Evolutionary conservation across 2,797 vertebrate genomes (phyloP), one percentile per base, ranked within the genome.

Genomic region (Diplodus sargus): DNA sequence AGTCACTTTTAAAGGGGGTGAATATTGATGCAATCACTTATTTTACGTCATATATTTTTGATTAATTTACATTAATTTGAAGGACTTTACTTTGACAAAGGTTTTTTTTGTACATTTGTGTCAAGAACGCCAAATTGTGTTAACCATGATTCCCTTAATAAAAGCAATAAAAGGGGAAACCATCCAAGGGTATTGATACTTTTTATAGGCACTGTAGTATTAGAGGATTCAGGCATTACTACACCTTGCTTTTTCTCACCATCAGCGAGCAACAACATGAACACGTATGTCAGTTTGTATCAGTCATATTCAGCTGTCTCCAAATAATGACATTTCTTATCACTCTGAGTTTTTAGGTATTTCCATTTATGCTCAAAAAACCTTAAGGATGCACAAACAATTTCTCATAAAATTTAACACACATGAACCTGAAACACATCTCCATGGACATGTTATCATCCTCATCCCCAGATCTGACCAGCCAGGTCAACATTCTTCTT

Each of bases 391-490:
- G n/a, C 18, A 8, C 11, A 25, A 22, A 14, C 5, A 34, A 34
- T 42, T 23, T 61, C 18, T 52, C 16, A 42, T 23, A 0, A 54
- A 84, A 47, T 20, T 10, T 4, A 14, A 39, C 48, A 54, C 16
- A 10, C 0, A 45, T 39, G 8, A 76, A 12, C 2, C 47, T 13
- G 14, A 11, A 13, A 30, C 4, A 0, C 11, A 0, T 60, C 18
- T 47, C 15, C 22, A 52, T 9, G 48, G 2, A 25, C 5, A 30
- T 51, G 16, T 20, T 45, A 4, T 49, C 23, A 22, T 25, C 34
- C 39, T 71, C 16, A 52, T 73, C 48, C 78, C 30, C 48, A 70
- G 42, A 61, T 69, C 73, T 45, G 34, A 56, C 43, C 69, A 53
- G 22, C 13, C 48, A 64, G 82, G 65, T 53, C 74, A 73, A 15